Evolutionary conservation across 2,113 vertebrate genomes (phyloP).

Genomic region (Alligator mississippiensis): DNA sequence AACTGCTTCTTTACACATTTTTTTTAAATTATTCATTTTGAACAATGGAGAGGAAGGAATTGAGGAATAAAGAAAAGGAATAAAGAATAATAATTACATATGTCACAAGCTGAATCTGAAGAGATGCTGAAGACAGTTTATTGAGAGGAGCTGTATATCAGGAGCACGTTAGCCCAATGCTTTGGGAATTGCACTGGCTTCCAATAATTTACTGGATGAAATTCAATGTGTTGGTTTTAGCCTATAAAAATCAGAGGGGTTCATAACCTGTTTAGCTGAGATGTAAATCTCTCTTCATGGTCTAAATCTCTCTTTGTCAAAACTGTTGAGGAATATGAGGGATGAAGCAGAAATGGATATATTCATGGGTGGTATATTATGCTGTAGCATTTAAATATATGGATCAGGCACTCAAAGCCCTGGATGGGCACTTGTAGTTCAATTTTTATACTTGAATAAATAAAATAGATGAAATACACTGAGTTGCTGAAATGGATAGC

Average conservation of each 20-base stretch:
- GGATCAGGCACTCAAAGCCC: neutral
- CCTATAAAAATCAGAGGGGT: neutral
- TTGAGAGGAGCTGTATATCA: neutral
- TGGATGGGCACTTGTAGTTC: accelerated
- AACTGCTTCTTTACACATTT: neutral
- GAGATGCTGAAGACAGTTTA: neutral
- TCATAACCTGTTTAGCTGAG: neutral
- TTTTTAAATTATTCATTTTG: neutral
- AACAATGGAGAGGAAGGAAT: neutral
- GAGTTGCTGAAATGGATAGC: neutral
- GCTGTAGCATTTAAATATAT: neutral
- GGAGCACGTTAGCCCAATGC: neutral
- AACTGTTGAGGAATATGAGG: neutral
- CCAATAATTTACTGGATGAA: neutral
- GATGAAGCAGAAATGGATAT: neutral
- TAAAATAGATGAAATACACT: neutral
- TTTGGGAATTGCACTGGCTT: neutral
- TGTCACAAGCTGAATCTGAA: neutral
- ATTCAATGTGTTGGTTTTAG: neutral
- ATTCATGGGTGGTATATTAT: neutral
- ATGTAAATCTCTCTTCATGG: accelerated
- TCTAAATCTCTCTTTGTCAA: neutral
- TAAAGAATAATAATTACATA: neutral
- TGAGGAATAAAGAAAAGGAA: neutral
- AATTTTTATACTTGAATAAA: neutral